phyloP scores from a whole-genome alignment of 2,888 invertebrate species.

The Penaeus monodon region DNA sequence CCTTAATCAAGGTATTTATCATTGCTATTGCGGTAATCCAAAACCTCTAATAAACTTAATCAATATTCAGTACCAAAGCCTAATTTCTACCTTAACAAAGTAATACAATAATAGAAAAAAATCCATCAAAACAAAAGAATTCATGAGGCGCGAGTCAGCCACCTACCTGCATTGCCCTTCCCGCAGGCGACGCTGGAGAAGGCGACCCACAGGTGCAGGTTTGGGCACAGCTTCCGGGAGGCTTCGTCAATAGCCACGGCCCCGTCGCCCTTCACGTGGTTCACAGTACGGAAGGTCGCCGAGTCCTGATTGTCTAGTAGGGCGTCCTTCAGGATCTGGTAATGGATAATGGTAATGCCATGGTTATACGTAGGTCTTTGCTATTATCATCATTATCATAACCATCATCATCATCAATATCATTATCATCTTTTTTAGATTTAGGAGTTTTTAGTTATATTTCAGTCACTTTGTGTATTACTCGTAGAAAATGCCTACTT shows the following conservation, averaged over 20 bases:
- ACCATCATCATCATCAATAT: too few species aligned
- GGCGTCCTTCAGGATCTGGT: constrained; percentile 82
- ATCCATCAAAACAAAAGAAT: neutral
- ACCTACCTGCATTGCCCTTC: constrained; percentile 85
- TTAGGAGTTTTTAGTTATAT: too few species aligned
- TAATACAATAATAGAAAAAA: neutral
- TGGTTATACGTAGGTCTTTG: too few species aligned
- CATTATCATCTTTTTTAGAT: too few species aligned
- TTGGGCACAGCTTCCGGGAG: constrained; percentile 79
- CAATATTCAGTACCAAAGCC: neutral
- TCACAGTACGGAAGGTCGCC: constrained; percentile 84
- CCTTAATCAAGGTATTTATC: too few species aligned
- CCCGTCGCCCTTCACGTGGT: constrained; percentile 86
- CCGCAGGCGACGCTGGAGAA: constrained; percentile 98
- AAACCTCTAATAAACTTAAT: neutral
- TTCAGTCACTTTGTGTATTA: too few species aligned
- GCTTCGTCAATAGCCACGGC: constrained; percentile 86
- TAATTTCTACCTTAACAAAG: too few species aligned
- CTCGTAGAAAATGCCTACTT: too few species aligned
- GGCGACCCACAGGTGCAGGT: constrained; percentile 87
- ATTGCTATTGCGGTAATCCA: too few species aligned
- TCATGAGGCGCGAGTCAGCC: neutral
- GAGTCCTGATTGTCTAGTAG: constrained; percentile 87
- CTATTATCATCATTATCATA: too few species aligned
- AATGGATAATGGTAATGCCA: neutral